phyloP scores from a whole-genome alignment of 2,797 vertebrate species.

The Lagocephalus sceleratus region DNA sequence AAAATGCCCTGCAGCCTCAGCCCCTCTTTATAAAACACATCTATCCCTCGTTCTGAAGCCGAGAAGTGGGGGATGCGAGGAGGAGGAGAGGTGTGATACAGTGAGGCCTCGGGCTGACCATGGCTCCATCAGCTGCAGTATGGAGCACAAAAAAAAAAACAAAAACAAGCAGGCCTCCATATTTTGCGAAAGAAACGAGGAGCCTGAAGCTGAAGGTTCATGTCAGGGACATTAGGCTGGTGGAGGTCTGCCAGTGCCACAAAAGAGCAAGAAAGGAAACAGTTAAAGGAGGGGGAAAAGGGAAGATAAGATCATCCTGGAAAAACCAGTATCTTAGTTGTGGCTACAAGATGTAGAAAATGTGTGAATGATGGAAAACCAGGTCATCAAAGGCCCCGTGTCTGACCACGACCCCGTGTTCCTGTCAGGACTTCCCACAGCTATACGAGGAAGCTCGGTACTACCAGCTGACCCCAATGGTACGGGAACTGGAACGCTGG shows the following conservation, averaged over 20 bases:
- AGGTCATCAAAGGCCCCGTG: neutral
- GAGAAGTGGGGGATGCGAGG: neutral
- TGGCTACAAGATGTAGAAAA: too few species aligned
- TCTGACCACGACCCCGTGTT: neutral
- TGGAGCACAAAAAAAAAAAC: neutral
- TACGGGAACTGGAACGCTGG: constrained; percentile 90
- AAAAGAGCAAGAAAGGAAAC: neutral
- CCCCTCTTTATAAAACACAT: constrained; percentile 52
- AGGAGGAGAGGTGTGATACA: constrained; percentile 3
- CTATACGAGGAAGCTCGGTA: constrained; percentile 90
- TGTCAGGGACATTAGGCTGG: too few species aligned
- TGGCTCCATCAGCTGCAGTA: constrained; percentile 29
- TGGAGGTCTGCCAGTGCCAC: too few species aligned
- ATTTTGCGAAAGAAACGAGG: neutral
- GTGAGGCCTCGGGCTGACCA: constrained; percentile 13
- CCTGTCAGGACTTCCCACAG: constrained; percentile 83
- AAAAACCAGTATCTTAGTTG: too few species aligned
- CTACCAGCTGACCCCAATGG: constrained; percentile 91
- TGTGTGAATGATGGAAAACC: too few species aligned
- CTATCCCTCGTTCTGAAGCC: constrained; percentile 20
- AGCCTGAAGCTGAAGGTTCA: neutral
- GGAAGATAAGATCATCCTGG: too few species aligned
- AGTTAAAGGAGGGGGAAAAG: too few species aligned
- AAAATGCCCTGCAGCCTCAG: constrained; percentile 31
- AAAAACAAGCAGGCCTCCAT: constrained; percentile 4